Conservation (phyloP, 2,797 vertebrate genomes). For the Halcyon badia region DNA sequence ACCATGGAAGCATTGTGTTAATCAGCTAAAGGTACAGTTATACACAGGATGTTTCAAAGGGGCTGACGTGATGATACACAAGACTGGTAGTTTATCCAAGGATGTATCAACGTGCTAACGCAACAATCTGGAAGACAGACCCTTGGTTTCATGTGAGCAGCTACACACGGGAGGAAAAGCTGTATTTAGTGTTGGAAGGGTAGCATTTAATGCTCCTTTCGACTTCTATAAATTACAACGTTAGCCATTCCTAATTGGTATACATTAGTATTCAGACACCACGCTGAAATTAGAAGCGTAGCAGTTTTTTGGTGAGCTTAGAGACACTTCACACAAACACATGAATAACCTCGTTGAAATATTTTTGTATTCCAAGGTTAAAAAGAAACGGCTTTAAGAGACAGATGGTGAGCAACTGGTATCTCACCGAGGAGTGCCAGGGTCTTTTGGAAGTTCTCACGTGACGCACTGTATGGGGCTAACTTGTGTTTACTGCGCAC, state of each 20-base stretch:
- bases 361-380: slow-evolving; percentile 29
- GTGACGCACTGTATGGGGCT: fast-evolving
- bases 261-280: slow-evolving; percentile 42
- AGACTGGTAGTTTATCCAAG: slow-evolving; percentile 14
- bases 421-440: background rate
- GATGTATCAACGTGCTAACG: background rate
- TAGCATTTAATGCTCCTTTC: slow-evolving; percentile 46
- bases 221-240: slow-evolving; percentile 2
- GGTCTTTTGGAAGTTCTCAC: slow-evolving; percentile 20
- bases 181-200: slow-evolving; percentile 23
- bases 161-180: slow-evolving; percentile 7
- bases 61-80: background rate
- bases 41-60: background rate
- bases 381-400: background rate
- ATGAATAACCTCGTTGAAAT: slow-evolving; percentile 2
- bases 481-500: background rate
- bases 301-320: background rate
- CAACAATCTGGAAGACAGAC: slow-evolving; percentile 26
- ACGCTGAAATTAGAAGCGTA: background rate
- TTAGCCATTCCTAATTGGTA: slow-evolving; percentile 38
- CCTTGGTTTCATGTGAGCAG: background rate
- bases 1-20: background rate
- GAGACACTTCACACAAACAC: background rate
- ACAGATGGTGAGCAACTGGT: slow-evolving; percentile 38
- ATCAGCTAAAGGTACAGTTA: background rate